Evolutionary conservation across 2,888 invertebrate species (phyloP).

Genomic region (Drosophila incognita): DNA sequence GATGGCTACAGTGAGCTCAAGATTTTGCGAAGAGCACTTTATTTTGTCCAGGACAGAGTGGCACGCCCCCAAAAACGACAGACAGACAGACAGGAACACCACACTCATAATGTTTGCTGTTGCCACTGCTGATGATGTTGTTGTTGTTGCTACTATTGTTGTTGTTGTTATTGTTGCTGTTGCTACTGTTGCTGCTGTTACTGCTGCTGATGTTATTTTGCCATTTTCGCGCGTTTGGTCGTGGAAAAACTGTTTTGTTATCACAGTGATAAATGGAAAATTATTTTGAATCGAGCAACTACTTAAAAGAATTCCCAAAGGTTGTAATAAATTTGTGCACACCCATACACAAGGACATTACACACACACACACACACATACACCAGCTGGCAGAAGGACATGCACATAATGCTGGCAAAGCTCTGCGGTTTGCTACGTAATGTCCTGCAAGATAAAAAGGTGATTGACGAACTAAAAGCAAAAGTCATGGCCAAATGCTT

Average conservation of each 20-base stretch:
- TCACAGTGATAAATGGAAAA: slow-evolving; percentile 82
- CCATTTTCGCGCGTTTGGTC: slow-evolving; percentile 67
- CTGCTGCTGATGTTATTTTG: slow-evolving; percentile 69
- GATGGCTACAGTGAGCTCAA: slow-evolving; percentile 52
- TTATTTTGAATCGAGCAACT: slow-evolving; percentile 82
- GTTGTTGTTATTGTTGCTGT: slow-evolving; percentile 52
- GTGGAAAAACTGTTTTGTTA: slow-evolving; percentile 75
- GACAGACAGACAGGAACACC: slow-evolving; percentile 12
- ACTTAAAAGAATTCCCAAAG: slow-evolving; percentile 83
- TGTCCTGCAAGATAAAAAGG: slow-evolving; percentile 76
- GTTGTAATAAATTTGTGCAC: slow-evolving; percentile 82
- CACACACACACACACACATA: slow-evolving; percentile 22
- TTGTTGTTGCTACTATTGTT: slow-evolving; percentile 36
- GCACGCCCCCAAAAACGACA: slow-evolving; percentile 56
- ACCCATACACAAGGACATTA: slow-evolving; percentile 31
- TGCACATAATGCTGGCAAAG: slow-evolving; percentile 53
- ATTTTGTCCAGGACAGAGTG: slow-evolving; percentile 61
- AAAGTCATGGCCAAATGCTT: slow-evolving; percentile 75
- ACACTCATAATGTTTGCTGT: slow-evolving; percentile 62
- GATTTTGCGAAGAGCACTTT: slow-evolving; percentile 75
- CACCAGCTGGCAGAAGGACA: slow-evolving; percentile 47
- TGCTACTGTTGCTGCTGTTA: slow-evolving; percentile 21
- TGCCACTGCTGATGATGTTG: slow-evolving; percentile 18
- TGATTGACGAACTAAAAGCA: slow-evolving; percentile 78
- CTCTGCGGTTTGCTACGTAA: slow-evolving; percentile 67